Conservation (phyloP, 2,113 vertebrate genomes). For the Archilochus colubris region DNA sequence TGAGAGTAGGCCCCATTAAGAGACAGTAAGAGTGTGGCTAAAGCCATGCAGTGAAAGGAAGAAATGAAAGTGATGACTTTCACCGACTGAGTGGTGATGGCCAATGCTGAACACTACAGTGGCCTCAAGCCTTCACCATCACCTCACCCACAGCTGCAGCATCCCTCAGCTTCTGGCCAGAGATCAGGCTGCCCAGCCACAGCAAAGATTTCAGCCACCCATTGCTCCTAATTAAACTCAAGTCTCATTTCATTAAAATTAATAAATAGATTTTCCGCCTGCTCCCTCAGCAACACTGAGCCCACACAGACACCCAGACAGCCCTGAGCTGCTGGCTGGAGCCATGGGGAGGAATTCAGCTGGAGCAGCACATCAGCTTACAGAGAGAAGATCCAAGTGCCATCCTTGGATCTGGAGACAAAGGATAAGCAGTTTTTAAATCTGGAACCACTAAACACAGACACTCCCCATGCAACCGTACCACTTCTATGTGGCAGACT, state of each 20-base stretch:
- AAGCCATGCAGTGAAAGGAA: neutral
- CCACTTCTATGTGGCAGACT: neutral
- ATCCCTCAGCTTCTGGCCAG: neutral
- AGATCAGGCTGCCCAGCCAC: neutral
- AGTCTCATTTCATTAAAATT: neutral
- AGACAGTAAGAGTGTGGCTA: neutral
- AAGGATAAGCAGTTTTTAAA: neutral
- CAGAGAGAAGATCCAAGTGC: neutral
- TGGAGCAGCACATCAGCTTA: neutral
- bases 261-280: fast-evolving
- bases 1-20: neutral
- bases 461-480: neutral
- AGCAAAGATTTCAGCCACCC: neutral
- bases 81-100: neutral
- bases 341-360: neutral
- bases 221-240: neutral
- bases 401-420: neutral
- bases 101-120: neutral
- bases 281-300: neutral
- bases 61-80: neutral
- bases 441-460: neutral
- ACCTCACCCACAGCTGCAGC: neutral
- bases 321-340: neutral
- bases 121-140: neutral
- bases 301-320: fast-evolving